Base-by-base conservation (phyloP, 2,888 invertebrate genomes). In the Agriotes lineatus region DNA sequence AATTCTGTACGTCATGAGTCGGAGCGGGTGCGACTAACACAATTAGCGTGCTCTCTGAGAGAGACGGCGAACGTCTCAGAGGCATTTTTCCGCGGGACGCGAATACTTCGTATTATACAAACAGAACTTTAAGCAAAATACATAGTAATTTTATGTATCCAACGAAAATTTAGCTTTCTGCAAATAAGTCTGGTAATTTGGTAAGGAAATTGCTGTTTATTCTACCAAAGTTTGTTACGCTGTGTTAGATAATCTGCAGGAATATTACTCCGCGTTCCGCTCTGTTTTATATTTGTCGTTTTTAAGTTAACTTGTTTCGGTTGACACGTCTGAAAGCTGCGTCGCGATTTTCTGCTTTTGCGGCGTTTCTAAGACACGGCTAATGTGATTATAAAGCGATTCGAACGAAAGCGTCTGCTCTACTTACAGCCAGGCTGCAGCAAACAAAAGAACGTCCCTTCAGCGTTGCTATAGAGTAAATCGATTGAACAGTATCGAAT, bases 141-240 rank as follows among this genome's bases (percentile, higher is more conserved):
- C 81, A 82, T 80, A 83, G 82, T 82, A 81, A 82, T 84, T 83
- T 83, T 83, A 83, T 82, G 83, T 82, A 82, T 81, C 80, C 80
- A 80, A 79, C 79, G 81, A 83, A 83, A 83, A 82, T 82, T 81
- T 81, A 80, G 81, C 82, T 82, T 81, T 82, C 81, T 78, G 82
- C 82, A 84, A 84, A 83, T 83, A 82, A 82, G 82, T 82, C 82
- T 82, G 79, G 82, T 83, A 84, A 83, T 84, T 83, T 83, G 82
- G 82, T 82, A 82, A 83, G 83, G 83, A 84, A 84, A 84, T 83
- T 83, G 82, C 80, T 84, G 84, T 84, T 83, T 84, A 82, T 83
- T 83, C 78, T 84, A 75, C 77, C 77, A 75, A 81, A 82, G 81
- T 81, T 81, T 81, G 80, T 80, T 80, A 54, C 71, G 69, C 68